phyloP scores from a whole-genome alignment of 2,888 invertebrate species.

The Cheilosia vernalis region DNA sequence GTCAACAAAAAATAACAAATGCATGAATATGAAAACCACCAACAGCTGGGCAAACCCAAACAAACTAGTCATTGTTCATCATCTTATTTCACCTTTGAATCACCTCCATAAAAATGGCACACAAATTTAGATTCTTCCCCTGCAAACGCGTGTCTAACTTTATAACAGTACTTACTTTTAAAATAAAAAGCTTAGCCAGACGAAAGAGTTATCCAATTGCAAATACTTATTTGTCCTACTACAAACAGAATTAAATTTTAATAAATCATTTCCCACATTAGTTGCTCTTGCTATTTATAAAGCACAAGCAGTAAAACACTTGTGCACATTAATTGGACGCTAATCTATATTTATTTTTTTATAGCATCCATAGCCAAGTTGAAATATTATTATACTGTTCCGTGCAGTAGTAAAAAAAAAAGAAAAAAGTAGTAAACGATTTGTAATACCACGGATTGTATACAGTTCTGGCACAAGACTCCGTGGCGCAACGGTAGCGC shows the following conservation, averaged over 20 bases:
- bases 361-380: background rate
- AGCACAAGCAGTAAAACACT: background rate
- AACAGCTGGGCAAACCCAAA: background rate
- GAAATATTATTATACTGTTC: background rate
- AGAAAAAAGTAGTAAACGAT: too few relatives aligned
- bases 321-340: background rate
- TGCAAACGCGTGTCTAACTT: conserved; percentile 28
- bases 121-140: background rate
- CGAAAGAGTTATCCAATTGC: background rate
- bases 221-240: background rate
- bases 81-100: background rate
- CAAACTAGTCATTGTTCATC: background rate
- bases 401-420: too few relatives aligned
- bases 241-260: background rate
- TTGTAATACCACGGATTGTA: background rate
- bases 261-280: conserved; percentile 3
- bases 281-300: background rate
- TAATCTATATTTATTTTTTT: conserved; percentile 11
- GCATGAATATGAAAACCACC: too few relatives aligned
- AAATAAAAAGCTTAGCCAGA: conserved; percentile 4
- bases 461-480: conserved; percentile 66
- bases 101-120: background rate
- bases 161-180: background rate
- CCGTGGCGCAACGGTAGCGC: conserved; percentile 80
- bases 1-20: too few relatives aligned